Base-by-base conservation (phyloP, 2,888 invertebrate species). In the Zaprionus lineosus region DNA sequence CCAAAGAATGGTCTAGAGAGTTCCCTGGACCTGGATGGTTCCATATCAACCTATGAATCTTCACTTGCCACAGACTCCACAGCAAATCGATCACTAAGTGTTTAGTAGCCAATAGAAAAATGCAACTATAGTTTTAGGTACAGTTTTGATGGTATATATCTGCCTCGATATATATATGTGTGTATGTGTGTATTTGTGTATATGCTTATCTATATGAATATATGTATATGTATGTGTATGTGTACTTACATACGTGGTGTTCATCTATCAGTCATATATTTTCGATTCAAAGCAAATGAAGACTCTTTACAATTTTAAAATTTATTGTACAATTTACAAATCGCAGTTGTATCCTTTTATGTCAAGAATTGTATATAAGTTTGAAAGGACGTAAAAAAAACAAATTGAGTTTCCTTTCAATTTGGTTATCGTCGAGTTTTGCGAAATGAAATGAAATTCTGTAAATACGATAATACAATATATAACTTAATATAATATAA, bases 211-310 rank as follows among this genome's bases (percentile, higher is more conserved):
- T 40, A 26, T n/a, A n/a, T n/a, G n/a, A 11, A 31, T 31, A 31
- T 11, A 31, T 31, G 14, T 31, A 24, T 31, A 12, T n/a, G 24
- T 24, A 7, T 24, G 24, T 24, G 24, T 24, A n/a, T n/a, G n/a
- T n/a, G n/a, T n/a, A n/a, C n/a, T n/a, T n/a, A n/a, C n/a, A n/a
- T 29, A 21, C 7, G n/a, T 24, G 8, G 6, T 12, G 3, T 33
- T 37, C 28, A 24, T 58, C 6, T 24, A 24, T 24, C 15, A 69
- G 65, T 63, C 33, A 39, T 19, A 21, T n/a, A n/a, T n/a, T n/a
- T n/a, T 52, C 44, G 24, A 59, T 40, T 51, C 24, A 39, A 66
- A 72, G 73, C 69, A 66, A 61, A 61, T 72, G 73, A 69, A 69
- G 69, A 69, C 69, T 69, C 52, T 39, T 16, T 12, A 47, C 39